A percentile compares a stretch with the other conserved stretches of the same genome.
Evolutionary conservation across 2,113 vertebrate genomes (phyloP).

Genomic region (Dermatemys mawii): DNA sequence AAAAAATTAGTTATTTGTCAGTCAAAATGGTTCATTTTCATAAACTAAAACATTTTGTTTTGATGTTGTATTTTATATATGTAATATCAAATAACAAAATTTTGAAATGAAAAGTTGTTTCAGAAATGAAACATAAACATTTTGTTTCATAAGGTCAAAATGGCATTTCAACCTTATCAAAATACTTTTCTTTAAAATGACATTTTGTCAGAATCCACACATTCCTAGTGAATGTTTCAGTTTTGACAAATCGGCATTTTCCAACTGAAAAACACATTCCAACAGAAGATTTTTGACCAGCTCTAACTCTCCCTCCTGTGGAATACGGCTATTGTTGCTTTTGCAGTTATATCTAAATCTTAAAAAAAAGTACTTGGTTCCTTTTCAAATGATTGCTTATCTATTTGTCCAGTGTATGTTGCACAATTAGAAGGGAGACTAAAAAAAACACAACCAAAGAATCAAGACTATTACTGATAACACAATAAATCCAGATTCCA

Average conservation of each 20-base stretch:
- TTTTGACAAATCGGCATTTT: not conserved
- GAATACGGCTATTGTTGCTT: not conserved
- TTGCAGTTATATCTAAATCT: not conserved
- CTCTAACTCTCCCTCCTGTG: not conserved
- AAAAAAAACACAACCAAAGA: not conserved
- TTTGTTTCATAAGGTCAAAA: no score
- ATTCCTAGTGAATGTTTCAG: not conserved
- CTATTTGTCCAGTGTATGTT: not conserved
- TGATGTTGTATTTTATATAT: not conserved
- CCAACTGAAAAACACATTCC: not conserved
- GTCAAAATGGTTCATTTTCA: not conserved
- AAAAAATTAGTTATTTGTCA: not conserved
- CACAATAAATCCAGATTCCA: not conserved
- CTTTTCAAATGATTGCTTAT: not conserved
- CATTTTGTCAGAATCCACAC: not conserved
- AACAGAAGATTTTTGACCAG: not conserved
- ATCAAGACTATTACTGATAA: not conserved
- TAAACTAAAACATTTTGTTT: not conserved
- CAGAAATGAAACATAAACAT: no score
- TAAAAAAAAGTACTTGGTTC: not conserved
- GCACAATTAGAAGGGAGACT: not conserved
- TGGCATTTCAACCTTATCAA: not conserved
- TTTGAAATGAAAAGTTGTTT: not conserved
- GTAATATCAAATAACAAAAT: not conserved
- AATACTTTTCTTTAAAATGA: not conserved